Percentiles rank a stretch among this genome's conserved stretches.
phyloP scores from a whole-genome alignment of 2,888 invertebrate species.

The Ctena decussata region DNA sequence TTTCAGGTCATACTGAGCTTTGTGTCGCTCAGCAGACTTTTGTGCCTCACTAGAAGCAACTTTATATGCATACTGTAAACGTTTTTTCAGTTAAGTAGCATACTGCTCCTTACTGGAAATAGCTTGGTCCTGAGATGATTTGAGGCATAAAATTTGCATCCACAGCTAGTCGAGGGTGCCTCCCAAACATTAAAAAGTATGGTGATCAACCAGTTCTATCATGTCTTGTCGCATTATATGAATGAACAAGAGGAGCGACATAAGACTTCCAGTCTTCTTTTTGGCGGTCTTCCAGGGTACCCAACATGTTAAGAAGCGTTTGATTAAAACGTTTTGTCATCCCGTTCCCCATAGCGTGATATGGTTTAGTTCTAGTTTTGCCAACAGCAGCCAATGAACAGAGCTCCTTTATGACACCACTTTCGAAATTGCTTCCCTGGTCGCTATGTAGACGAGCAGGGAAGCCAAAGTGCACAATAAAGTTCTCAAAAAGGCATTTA shows the following conservation, averaged over 20 bases:
- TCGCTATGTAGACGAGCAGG: too few species aligned
- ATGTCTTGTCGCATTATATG: constrained; percentile 10
- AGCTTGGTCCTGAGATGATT: too few species aligned
- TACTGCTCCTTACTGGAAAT: not conserved
- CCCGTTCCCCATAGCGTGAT: constrained; percentile 3
- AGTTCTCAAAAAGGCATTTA: not conserved
- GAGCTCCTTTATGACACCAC: too few species aligned
- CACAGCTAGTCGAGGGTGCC: not conserved
- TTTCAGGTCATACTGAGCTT: not conserved
- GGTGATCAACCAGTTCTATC: not conserved
- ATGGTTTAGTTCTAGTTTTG: not conserved
- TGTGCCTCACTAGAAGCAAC: not conserved
- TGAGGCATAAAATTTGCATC: not conserved
- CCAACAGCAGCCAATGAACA: not conserved
- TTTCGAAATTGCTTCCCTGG: too few species aligned
- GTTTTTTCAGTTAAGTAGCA: not conserved
- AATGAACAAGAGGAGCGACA: not conserved
- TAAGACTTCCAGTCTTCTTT: too few species aligned
- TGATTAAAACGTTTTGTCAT: not conserved
- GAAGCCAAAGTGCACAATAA: too few species aligned
- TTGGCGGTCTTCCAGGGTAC: not conserved
- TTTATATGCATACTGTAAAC: not conserved
- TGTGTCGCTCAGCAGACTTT: too few species aligned
- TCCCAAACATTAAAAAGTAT: not conserved
- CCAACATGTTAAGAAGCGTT: not conserved